Base-by-base conservation (phyloP, 1,140 invertebrate species). In the Diprion similis region DNA sequence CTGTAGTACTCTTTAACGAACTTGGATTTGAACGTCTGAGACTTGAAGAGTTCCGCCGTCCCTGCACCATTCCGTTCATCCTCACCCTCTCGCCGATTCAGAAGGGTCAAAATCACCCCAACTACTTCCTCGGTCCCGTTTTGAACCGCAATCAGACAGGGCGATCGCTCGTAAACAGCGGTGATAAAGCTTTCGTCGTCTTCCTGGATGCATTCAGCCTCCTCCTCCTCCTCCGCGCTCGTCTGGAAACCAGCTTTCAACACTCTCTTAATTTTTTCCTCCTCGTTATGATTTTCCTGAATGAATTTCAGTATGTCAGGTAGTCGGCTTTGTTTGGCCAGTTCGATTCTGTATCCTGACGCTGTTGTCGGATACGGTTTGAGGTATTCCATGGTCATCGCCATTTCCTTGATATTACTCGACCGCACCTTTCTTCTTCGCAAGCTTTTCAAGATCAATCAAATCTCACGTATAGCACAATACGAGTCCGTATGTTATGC, bases 71-170 rank as follows among this genome's bases (percentile, higher is more conserved):
- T 1, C 70, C 47, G 3, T 46, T 68, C 11, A 15, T 67, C 18
- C 70, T 73, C n/a, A 76, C 73, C 68, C 78, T 80, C 64, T 74
- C 68, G 13, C 71, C 76, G 1, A 73, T 7, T 37, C 24, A 37
- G 24, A 1, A 76, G 71, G 46, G 72, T 80, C 0, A 80, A 1
- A 64, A 75, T 73, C 0, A 77, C 78, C 8, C 71, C 79, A 18
- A 77, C 71, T 46, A 80, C 75, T 64, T 75, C 71, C 2, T 18
- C 11, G 6, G 51, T 64, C 1, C 45, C 13, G 0, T 76, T 73
- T 18, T 78, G 59, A 17, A 78, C 47, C 0, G 69, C 69, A 0
- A 80, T 65, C 7, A 76, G 64, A 47, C 79, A 78, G 0, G 75
- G 75, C 15, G 71, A 76, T 10, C 46, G n/a, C 0, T 64, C 13